These are phyloP conservation scores for Caenorhabditis inopinata DNA, from an alignment of 1,140 invertebrate genomes.

Conservation along the genomic window DNA sequence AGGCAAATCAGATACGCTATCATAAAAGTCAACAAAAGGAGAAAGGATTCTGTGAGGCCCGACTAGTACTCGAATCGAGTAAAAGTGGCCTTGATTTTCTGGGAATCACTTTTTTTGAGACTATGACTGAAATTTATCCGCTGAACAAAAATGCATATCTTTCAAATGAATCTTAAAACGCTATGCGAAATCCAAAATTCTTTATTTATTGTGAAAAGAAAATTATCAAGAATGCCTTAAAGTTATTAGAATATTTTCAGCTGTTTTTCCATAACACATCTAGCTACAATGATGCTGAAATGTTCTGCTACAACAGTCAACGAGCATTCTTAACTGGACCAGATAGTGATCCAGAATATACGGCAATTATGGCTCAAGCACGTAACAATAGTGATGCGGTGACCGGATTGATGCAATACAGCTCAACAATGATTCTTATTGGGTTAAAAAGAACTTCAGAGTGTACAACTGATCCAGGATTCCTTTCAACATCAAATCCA, in stretches of 20 bases:
- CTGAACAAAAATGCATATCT: too few species aligned
- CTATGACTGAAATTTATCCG: too few species aligned
- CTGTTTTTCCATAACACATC: neutral
- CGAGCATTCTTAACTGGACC: neutral
- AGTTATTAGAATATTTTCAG: neutral
- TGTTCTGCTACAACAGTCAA: neutral
- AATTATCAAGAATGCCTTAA: too few species aligned
- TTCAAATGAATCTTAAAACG: too few species aligned
- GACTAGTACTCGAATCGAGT: too few species aligned
- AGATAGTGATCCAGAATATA: neutral
- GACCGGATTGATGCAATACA: neutral
- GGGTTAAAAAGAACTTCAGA: neutral
- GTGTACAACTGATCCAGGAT: neutral
- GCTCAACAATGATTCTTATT: neutral
- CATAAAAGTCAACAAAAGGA: too few species aligned
- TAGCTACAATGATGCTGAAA: neutral
- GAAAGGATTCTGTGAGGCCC: too few species aligned
- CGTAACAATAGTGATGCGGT: neutral
- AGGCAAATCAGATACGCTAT: too few species aligned
- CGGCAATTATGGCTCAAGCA: neutral
- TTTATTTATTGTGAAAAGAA: neutral
- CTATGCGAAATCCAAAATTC: too few species aligned
- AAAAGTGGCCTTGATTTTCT: too few species aligned
- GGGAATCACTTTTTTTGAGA: too few species aligned
- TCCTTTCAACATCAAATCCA: neutral